Evolutionary conservation across 1,140 invertebrate species (phyloP).

Genomic region (Pollicipes pollicipes): DNA sequence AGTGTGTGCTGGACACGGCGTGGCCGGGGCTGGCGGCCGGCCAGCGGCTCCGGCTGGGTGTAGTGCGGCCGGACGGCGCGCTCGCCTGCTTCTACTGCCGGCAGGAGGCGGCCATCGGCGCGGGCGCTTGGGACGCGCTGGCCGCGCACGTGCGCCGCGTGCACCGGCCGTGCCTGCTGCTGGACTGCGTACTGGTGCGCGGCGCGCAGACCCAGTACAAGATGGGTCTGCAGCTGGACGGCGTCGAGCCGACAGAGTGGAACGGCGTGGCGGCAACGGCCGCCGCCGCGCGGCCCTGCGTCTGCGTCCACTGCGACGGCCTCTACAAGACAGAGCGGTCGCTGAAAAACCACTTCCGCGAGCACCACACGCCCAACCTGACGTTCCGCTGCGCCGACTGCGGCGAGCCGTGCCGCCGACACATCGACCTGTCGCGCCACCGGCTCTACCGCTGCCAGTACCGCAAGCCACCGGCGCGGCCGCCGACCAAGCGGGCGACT

Average conservation of each 20-base stretch:
- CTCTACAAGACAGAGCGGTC: slow-evolving; percentile 19
- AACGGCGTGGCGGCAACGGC: not conserved
- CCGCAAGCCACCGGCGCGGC: not conserved
- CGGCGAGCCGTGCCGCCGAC: slow-evolving; percentile 15
- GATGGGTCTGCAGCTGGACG: not conserved
- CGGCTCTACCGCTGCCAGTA: slow-evolving; percentile 16
- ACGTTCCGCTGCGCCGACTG: slow-evolving; percentile 17
- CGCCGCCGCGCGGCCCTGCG: slow-evolving; percentile 16
- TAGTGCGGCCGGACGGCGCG: not conserved
- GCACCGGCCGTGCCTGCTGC: not conserved
- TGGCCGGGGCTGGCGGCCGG: not conserved
- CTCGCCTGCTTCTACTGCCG: slow-evolving; percentile 2
- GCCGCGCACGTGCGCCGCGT: not conserved
- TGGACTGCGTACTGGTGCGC: not conserved
- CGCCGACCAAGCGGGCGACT: not conserved
- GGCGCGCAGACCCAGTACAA: not conserved
- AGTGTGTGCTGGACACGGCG: not conserved
- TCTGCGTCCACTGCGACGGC: slow-evolving; percentile 17
- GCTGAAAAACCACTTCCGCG: slow-evolving; percentile 17
- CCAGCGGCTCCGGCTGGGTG: not conserved
- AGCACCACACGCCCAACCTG: slow-evolving; percentile 18
- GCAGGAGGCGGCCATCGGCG: not conserved
- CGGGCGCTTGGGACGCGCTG: not conserved
- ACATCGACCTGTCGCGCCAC: slow-evolving; percentile 18
- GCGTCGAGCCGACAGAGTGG: not conserved